These are phyloP conservation scores for Cephalopterus ornatus DNA, from an alignment of 2,113 vertebrate species.

Conservation along the genomic window DNA sequence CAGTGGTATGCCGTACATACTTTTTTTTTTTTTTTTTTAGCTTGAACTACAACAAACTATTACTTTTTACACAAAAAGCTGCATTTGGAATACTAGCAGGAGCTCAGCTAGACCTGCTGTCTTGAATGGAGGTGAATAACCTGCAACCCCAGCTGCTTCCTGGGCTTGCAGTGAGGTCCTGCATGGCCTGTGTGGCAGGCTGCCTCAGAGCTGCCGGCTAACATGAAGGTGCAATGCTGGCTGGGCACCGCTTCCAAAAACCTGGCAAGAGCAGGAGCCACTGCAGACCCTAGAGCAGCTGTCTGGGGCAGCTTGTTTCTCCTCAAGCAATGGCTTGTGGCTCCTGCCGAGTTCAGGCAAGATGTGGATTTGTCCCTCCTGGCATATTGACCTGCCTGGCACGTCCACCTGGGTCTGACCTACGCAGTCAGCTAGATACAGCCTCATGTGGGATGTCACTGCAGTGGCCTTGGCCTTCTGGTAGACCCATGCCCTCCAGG, in stretches of 20 bases:
- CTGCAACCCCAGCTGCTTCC: not conserved
- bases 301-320: not conserved
- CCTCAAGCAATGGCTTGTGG: not conserved
- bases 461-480: not conserved
- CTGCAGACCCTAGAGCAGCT: not conserved
- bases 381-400: not conserved
- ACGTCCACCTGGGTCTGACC: accelerated
- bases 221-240: accelerated
- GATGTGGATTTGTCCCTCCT: not conserved
- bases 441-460: not conserved
- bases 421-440: not conserved
- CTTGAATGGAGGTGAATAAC: not conserved
- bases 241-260: not conserved
- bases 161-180: not conserved
- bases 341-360: accelerated
- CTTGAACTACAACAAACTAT: not conserved
- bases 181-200: not conserved
- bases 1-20: not conserved
- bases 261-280: not conserved
- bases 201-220: not conserved
- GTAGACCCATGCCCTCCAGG: not conserved
- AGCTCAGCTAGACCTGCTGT: not conserved
- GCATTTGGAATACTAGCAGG: not conserved
- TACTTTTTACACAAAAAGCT: not conserved
- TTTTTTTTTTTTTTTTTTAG: not conserved